Evolutionary conservation across 1,140 invertebrate genomes (phyloP).

Genomic region (Heliconius melpomene): DNA sequence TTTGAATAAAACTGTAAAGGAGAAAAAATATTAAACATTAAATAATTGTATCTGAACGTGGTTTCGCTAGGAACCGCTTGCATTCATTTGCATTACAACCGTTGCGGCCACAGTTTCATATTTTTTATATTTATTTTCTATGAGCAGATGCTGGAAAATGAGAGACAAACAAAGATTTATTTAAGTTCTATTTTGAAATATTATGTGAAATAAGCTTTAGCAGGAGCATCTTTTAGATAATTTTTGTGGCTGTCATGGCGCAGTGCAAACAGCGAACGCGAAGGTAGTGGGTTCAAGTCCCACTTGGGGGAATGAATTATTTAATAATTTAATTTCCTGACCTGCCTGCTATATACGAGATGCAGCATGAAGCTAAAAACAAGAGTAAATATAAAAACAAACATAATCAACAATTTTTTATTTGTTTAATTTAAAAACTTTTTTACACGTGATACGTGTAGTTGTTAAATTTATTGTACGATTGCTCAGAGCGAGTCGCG

Average conservation of each 20-base stretch:
- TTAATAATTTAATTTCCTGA: no score
- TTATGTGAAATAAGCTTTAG: background rate
- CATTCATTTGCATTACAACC: conserved; percentile 8
- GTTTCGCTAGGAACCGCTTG: background rate
- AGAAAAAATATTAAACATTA: conserved; percentile 3
- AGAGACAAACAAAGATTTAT: background rate
- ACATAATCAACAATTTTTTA: background rate
- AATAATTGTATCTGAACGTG: conserved; percentile 7
- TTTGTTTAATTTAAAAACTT: background rate
- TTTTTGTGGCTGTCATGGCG: background rate
- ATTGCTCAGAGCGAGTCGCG: conserved; percentile 17
- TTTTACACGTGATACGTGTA: conserved; percentile 4
- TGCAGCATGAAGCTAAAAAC: background rate
- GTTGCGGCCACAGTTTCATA: background rate
- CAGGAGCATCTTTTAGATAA: background rate
- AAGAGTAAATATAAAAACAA: background rate
- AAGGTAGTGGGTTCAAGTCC: no score
- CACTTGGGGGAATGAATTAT: no score
- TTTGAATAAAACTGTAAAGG: background rate
- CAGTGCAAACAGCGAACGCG: no score
- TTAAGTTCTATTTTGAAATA: background rate
- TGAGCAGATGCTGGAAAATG: background rate
- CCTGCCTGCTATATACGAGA: no score
- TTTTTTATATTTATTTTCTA: conserved; percentile 7
- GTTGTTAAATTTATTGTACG: conserved; percentile 12